Evolutionary conservation across 2,797 vertebrate species (phyloP).

Genomic region (Syngnathus rostellatus): DNA sequence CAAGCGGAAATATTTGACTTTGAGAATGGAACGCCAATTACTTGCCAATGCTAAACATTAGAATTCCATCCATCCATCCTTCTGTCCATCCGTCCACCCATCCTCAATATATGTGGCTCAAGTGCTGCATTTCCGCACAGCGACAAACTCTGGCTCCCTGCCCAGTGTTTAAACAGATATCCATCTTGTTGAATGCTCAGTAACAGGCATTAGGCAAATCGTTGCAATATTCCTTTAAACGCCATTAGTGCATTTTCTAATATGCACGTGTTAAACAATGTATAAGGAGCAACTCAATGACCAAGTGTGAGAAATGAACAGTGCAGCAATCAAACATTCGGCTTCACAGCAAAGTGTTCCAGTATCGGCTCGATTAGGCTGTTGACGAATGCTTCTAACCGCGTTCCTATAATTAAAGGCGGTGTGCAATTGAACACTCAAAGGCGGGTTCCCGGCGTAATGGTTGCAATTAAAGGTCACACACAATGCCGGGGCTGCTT

Average conservation of each 20-base stretch:
- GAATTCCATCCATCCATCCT: no score
- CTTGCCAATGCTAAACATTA: no score
- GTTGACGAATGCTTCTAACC: conserved; percentile 70
- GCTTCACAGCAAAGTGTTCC: conserved; percentile 38
- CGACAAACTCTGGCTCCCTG: neutral
- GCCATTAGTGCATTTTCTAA: conserved; percentile 28
- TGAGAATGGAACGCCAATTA: no score
- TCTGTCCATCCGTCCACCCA: neutral
- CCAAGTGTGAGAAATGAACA: conserved; percentile 51
- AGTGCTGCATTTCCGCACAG: neutral
- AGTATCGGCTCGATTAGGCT: conserved; percentile 63
- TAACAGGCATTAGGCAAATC: conserved; percentile 11
- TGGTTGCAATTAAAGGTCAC: conserved; percentile 70
- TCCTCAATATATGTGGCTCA: neutral
- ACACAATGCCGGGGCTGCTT: conserved; percentile 58
- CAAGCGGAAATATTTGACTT: no score
- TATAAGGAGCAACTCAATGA: conserved; percentile 40
- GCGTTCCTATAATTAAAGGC: conserved; percentile 65
- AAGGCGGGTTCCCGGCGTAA: conserved; percentile 60
- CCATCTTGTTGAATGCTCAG: neutral
- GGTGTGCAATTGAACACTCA: conserved; percentile 66
- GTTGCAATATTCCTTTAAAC: conserved; percentile 22
- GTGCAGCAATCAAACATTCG: conserved; percentile 35
- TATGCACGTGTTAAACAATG: conserved; percentile 34
- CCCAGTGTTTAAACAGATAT: neutral